phyloP scores from a whole-genome alignment of 2,888 invertebrate genomes.

The Eupithecia vulgata region DNA sequence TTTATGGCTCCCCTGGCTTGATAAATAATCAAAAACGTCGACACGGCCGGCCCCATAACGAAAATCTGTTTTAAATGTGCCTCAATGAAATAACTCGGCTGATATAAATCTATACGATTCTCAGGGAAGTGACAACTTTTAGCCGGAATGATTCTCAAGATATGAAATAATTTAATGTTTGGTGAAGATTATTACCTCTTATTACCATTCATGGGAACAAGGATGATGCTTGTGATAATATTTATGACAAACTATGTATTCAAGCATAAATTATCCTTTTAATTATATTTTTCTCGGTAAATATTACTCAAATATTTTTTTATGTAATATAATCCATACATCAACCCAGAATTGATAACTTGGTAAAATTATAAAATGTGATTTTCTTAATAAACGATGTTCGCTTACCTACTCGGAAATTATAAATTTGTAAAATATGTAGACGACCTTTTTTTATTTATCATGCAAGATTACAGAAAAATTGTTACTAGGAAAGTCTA shows the following conservation, averaged over 20 bases:
- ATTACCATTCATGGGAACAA: slow-evolving; percentile 15
- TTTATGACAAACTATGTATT: background rate
- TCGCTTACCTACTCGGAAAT: no score
- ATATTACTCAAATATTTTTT: background rate
- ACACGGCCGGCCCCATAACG: slow-evolving; percentile 60
- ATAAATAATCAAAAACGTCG: slow-evolving; percentile 74
- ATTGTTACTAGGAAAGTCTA: background rate
- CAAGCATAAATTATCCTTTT: background rate
- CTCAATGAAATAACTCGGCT: slow-evolving; percentile 57
- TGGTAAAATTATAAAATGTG: no score
- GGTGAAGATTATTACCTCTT: slow-evolving; percentile 4
- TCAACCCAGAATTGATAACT: no score
- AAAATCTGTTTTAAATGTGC: slow-evolving; percentile 57
- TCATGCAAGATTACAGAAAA: no score
- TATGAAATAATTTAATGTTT: slow-evolving; percentile 22
- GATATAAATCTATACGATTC: slow-evolving; percentile 53
- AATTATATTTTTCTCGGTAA: background rate
- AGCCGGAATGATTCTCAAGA: slow-evolving; percentile 21
- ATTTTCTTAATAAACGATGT: no score
- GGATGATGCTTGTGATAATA: slow-evolving; percentile 19
- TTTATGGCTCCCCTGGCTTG: slow-evolving; percentile 70
- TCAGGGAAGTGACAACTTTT: slow-evolving; percentile 33
- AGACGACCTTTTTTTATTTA: no score
- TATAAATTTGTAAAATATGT: no score
- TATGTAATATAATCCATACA: no score